Percentiles rank a stretch among this genome's conserved stretches.
Conservation (phyloP, 2,797 vertebrate genomes). For the Coendou prehensilis region DNA sequence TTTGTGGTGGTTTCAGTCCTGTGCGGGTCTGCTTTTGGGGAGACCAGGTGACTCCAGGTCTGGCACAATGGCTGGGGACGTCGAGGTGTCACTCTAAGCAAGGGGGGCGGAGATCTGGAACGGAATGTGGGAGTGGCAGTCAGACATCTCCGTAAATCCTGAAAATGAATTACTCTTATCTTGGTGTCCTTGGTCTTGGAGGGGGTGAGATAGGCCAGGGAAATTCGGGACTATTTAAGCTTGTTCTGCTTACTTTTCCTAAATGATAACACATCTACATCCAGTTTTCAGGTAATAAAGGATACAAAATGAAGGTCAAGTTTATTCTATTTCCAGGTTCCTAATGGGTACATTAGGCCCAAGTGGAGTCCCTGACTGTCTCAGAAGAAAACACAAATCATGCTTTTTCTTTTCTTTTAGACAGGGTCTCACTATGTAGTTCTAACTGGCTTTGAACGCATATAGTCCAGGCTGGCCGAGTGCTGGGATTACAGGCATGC, state of each 20-base stretch:
- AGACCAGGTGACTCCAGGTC: neutral
- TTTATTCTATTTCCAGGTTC: neutral
- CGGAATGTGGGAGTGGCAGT: neutral
- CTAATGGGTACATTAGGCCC: neutral
- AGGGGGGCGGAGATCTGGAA: neutral
- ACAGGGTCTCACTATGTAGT: neutral
- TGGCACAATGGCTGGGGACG: neutral
- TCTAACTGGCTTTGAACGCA: neutral
- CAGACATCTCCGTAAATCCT: too few species aligned
- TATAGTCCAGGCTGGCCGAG: neutral
- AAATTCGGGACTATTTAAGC: neutral
- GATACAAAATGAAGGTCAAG: neutral
- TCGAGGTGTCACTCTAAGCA: neutral
- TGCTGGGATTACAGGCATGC: neutral
- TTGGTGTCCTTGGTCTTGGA: neutral
- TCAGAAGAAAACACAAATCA: neutral
- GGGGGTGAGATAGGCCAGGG: neutral
- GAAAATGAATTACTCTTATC: neutral
- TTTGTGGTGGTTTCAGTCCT: neutral
- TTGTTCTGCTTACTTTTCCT: neutral
- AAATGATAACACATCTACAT: neutral
- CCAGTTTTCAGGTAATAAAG: neutral
- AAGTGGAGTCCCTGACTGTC: neutral
- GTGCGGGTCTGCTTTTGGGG: neutral
- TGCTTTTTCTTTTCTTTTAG: neutral